Base-by-base conservation (phyloP, 2,113 vertebrate species). In the Zosterops pallidus region DNA sequence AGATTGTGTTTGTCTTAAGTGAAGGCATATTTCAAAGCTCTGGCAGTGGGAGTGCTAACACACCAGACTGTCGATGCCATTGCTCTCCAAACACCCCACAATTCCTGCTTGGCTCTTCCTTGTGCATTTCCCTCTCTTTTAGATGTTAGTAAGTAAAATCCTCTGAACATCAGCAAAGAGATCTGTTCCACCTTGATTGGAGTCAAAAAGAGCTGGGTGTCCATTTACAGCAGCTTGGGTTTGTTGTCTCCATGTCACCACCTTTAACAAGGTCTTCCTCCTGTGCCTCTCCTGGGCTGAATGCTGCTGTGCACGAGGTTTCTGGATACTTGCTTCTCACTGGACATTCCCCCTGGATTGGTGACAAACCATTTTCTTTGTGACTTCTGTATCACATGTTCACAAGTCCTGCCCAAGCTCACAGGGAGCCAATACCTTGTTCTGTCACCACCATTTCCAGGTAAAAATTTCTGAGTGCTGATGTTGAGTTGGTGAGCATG, bases 11-110 rank as follows among this genome's bases (percentile, higher is more conserved):
- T 90, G n/a, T 85, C 53, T 55, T 69, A 59, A 93, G 44, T 62
- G 11, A 92, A 97, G 92, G 52, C 55, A 63, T 50, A 70, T 94
- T 95, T 84, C 86, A 93, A 89, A 94, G 77, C 59, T 92, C 77
- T 93, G 83, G 81, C 77, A 94, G 56, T 39, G 86, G 35, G 31
- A 92, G 89, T 2, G 24, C 77, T 57, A 90, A 76, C 49, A 63
- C 42, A 35, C n/a, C 0, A 1, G 11, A 11, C 62, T 86, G 53
- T 50, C 23, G 1, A 46, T 92, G 65, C 67, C 82, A 16, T 42
- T 92, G 60, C 63, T 85, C 52, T 81, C 59, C 37, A 77, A 76
- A 41, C 42, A 69, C 56, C 60, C 87, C 50, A 17, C 83, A 53
- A 4, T 29, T 86, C 65, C 92, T 24, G 28, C 42, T 62, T 47